phyloP scores from a whole-genome alignment of 2,113 vertebrate genomes.

The Chlorodrepanis virens region DNA sequence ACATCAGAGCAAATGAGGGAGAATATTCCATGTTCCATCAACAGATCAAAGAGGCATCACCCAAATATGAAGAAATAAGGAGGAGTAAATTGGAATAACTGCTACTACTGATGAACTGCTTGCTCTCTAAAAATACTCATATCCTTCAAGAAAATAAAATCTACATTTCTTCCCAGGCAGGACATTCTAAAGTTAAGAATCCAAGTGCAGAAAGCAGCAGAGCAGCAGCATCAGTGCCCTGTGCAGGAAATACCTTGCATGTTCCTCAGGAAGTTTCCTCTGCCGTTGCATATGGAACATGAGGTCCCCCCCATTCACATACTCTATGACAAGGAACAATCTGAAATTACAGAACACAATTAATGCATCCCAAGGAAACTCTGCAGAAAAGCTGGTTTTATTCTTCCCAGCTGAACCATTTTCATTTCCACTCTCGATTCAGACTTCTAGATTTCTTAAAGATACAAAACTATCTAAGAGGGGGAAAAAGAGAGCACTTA shows the following conservation, averaged over 20 bases:
- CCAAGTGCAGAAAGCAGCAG: neutral
- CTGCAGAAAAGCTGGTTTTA: neutral
- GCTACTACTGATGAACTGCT: neutral
- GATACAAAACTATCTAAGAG: neutral
- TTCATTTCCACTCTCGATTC: neutral
- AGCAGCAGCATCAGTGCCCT: fast-evolving
- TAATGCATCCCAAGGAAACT: neutral
- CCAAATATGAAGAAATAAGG: neutral
- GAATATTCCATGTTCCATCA: neutral
- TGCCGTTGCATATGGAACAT: constrained; percentile 99
- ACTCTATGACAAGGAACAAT: constrained; percentile 97
- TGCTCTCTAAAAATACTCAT: neutral
- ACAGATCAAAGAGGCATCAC: neutral
- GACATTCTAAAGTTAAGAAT: neutral
- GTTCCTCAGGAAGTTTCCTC: constrained; percentile 95
- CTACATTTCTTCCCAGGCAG: neutral
- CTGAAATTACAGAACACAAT: constrained; percentile 66
- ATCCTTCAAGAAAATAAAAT: neutral
- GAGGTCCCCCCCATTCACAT: constrained; percentile 95
- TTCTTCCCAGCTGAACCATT: neutral
- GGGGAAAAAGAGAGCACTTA: neutral
- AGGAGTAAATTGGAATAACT: neutral
- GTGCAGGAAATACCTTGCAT: constrained; percentile 81
- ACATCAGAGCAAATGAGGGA: neutral
- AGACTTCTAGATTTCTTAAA: neutral